phyloP scores from a whole-genome alignment of 2,797 vertebrate species.

The Emydoidea blandingii region DNA sequence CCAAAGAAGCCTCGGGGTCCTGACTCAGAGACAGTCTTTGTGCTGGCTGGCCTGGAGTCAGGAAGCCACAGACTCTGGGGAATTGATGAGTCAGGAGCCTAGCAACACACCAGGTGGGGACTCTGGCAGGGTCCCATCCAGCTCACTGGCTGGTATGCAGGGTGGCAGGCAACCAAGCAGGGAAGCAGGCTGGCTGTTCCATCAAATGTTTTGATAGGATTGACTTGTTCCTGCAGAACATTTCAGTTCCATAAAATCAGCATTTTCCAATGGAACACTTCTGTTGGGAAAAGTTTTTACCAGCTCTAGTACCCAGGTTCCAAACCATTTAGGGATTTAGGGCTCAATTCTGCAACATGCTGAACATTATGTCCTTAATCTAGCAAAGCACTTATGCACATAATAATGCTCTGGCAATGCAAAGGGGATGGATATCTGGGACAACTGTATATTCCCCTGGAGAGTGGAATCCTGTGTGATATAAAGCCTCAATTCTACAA shows the following conservation, averaged over 20 bases:
- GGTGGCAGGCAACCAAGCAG: not conserved
- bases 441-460: not conserved
- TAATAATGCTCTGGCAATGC: too few species aligned
- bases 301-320: not conserved
- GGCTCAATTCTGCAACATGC: fast-evolving
- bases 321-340: not conserved
- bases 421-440: too few species aligned
- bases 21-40: not conserved
- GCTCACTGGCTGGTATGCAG: not conserved
- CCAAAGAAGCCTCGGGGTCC: not conserved
- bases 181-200: not conserved
- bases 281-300: not conserved
- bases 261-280: not conserved
- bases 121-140: too few species aligned
- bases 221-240: fast-evolving
- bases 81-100: too few species aligned
- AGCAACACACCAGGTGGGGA: too few species aligned
- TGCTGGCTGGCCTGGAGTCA: not conserved
- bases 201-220: not conserved
- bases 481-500: not conserved
- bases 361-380: not conserved
- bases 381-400: not conserved
- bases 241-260: not conserved
- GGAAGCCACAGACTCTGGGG: too few species aligned
- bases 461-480: not conserved